These are phyloP conservation scores for Corythornis leucogaster DNA, from an alignment of 2,797 vertebrate genomes.

Conservation along the genomic window DNA sequence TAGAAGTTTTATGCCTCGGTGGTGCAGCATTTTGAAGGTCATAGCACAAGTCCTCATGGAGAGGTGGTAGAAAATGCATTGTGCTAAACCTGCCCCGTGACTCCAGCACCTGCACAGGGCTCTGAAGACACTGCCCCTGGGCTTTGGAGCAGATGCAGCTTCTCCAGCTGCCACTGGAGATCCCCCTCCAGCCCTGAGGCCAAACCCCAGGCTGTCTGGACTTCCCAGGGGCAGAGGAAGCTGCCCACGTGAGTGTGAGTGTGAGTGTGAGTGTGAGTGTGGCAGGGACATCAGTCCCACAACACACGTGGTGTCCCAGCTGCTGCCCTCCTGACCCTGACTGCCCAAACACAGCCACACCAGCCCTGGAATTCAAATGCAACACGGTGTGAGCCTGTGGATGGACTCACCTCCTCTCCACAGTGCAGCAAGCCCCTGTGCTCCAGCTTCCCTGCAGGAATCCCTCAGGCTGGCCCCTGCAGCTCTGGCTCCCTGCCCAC, in stretches of 20 bases:
- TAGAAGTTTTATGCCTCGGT: not conserved
- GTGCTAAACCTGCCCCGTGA: not conserved
- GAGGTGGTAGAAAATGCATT: not conserved
- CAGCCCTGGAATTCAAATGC: not conserved
- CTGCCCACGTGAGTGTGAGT: not conserved
- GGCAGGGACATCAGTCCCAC: not conserved
- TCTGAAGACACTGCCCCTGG: not conserved
- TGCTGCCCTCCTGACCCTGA: not conserved
- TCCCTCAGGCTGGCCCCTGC: not conserved
- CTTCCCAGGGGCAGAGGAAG: not conserved
- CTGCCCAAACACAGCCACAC: not conserved
- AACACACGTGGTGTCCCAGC: not conserved
- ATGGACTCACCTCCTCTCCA: not conserved
- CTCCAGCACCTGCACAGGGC: rapidly evolving
- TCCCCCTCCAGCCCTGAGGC: not conserved
- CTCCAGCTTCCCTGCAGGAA: not conserved
- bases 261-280: not conserved
- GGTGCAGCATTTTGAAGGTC: not conserved
- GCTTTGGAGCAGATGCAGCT: not conserved
- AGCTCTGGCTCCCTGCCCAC: not conserved
- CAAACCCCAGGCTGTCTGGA: not conserved
- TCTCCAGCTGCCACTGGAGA: not conserved
- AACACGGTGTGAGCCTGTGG: rapidly evolving
- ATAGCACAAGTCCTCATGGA: not conserved
- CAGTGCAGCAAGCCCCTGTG: not conserved